A percentile compares a stretch with the other conserved stretches of the same genome.
phyloP scores from a whole-genome alignment of 1,140 invertebrate genomes.

The Drosophila virilis region DNA sequence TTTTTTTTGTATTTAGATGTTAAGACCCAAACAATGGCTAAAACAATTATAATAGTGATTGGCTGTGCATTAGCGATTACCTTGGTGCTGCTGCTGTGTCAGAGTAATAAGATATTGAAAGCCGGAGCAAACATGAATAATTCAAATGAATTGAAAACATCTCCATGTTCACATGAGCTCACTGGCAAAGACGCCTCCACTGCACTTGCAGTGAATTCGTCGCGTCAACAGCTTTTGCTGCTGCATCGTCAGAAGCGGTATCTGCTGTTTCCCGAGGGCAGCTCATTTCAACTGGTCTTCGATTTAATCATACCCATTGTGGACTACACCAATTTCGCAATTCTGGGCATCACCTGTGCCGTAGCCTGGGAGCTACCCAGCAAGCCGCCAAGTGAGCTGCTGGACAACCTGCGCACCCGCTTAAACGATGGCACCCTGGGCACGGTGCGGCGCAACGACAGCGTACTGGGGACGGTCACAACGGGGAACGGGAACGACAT shows the following conservation, averaged over 20 bases:
- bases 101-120: not conserved
- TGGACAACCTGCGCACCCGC: constrained; percentile 76
- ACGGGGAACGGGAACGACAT: constrained; percentile 15
- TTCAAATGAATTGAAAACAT: constrained; percentile 3
- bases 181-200: not conserved
- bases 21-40: constrained; percentile 51
- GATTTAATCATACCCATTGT: constrained; percentile 81
- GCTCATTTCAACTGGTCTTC: constrained; percentile 88
- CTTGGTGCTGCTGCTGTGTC: constrained; percentile 45
- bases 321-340: constrained; percentile 85
- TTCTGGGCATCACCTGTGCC: constrained; percentile 89
- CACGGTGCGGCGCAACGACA: constrained; percentile 68
- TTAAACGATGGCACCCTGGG: constrained; percentile 78
- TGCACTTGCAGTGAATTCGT: not conserved
- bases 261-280: constrained; percentile 91
- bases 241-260: constrained; percentile 86
- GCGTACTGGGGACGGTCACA: constrained; percentile 11
- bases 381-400: constrained; percentile 84
- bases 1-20: not conserved
- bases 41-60: constrained; percentile 69
- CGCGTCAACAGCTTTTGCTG: constrained; percentile 51
- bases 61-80: constrained; percentile 37
- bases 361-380: constrained; percentile 90
- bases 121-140: not conserved
- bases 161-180: not conserved